These are phyloP conservation scores for Sebastes dallii DNA, from an alignment of 2,797 vertebrate genomes.

Conservation along the genomic window DNA sequence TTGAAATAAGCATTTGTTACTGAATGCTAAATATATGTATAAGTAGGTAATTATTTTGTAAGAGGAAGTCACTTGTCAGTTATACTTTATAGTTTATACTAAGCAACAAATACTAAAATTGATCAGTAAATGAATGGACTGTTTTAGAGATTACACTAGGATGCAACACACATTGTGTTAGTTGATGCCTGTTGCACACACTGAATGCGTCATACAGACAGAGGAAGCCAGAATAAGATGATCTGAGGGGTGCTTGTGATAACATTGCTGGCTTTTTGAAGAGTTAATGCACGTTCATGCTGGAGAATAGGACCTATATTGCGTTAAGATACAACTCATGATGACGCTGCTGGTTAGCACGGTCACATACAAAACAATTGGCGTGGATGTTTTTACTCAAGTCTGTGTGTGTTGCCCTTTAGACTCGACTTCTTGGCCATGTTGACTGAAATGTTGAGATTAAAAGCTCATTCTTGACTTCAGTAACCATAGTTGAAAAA, in stretches of 20 bases:
- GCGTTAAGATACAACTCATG: too few relatives aligned
- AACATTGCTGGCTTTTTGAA: not conserved
- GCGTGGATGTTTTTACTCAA: accelerated
- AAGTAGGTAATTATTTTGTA: not conserved
- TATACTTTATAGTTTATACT: too few relatives aligned
- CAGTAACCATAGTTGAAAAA: too few relatives aligned
- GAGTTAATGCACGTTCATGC: not conserved
- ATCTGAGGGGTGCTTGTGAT: not conserved
- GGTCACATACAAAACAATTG: not conserved
- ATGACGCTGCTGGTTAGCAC: accelerated
- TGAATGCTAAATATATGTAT: not conserved
- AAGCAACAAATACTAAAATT: not conserved
- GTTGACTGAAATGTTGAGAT: too few relatives aligned
- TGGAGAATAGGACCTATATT: not conserved
- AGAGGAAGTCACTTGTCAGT: not conserved
- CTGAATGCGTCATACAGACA: not conserved
- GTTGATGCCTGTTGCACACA: not conserved
- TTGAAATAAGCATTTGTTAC: not conserved
- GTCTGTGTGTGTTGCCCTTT: not conserved
- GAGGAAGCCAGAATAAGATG: not conserved
- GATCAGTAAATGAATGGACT: not conserved
- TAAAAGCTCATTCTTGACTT: too few relatives aligned
- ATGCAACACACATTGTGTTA: not conserved
- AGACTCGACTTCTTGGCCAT: too few relatives aligned
- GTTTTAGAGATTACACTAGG: too few relatives aligned